These are phyloP conservation scores for Zelleria hepariella DNA, from an alignment of 2,888 invertebrate genomes.

Conservation along the genomic window DNA sequence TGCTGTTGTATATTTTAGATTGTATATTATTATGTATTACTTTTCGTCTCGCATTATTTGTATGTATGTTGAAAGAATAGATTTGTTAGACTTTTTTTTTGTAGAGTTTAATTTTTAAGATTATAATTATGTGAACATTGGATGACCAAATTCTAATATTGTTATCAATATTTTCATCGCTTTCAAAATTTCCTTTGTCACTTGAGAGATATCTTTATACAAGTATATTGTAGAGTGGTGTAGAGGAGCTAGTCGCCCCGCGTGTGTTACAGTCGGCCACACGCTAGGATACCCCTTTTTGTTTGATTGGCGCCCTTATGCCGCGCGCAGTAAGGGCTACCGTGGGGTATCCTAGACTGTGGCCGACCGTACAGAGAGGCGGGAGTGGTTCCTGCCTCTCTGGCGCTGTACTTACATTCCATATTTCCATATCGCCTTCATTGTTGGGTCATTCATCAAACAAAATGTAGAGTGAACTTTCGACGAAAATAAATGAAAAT, in stretches of 20 bases:
- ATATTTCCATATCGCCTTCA: constrained; percentile 35
- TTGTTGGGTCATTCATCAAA: constrained; percentile 35
- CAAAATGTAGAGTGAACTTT: constrained; percentile 39
- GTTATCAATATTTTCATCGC: background rate
- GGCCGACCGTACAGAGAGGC: background rate
- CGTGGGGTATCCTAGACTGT: too few relatives aligned
- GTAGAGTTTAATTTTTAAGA: background rate
- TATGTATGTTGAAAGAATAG: constrained; percentile 20
- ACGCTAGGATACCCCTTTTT: too few relatives aligned
- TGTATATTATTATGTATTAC: constrained; percentile 12
- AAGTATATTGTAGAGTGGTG: background rate
- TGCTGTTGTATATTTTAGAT: constrained; percentile 23
- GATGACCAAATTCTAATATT: background rate
- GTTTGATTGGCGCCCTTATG: too few relatives aligned
- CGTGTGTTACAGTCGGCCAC: too few relatives aligned
- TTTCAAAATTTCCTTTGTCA: background rate
- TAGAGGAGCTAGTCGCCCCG: background rate
- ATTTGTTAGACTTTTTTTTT: constrained; percentile 34
- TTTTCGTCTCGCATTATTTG: background rate
- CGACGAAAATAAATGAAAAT: constrained; percentile 30
- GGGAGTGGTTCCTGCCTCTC: background rate
- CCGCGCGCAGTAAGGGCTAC: too few relatives aligned
- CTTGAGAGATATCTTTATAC: background rate
- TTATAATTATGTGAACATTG: background rate
- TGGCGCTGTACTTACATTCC: constrained; percentile 45